These are phyloP conservation scores for Electrophaes corylata DNA, from an alignment of 2,888 invertebrate genomes.

Conservation along the genomic window DNA sequence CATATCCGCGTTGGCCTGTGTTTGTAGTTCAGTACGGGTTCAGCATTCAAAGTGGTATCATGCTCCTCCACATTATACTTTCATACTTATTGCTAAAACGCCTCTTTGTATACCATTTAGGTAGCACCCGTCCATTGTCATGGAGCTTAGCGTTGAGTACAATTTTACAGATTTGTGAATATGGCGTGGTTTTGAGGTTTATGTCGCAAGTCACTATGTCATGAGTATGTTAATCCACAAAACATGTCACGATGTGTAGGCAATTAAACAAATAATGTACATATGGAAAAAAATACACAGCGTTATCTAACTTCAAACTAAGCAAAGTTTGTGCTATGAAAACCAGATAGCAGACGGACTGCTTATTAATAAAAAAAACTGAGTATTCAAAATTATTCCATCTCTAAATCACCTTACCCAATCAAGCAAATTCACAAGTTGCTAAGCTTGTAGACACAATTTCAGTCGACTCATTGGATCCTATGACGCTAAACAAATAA, in stretches of 20 bases:
- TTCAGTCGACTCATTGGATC: constrained; percentile 31
- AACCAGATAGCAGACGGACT: neutral
- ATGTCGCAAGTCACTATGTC: too few relatives aligned
- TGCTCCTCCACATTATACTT: constrained; percentile 77
- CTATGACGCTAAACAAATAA: constrained; percentile 63
- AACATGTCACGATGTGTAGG: neutral
- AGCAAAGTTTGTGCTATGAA: neutral
- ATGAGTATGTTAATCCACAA: neutral
- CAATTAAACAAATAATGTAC: too few relatives aligned
- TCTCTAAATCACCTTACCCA: neutral
- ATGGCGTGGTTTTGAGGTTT: neutral
- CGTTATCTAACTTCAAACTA: neutral
- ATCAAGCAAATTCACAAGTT: neutral
- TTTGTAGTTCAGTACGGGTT: constrained; percentile 78
- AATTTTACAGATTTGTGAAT: constrained; percentile 18
- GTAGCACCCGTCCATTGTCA: constrained; percentile 33
- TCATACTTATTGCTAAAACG: constrained; percentile 79
- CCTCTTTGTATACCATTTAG: constrained; percentile 58
- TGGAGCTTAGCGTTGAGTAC: constrained; percentile 17
- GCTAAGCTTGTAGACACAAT: neutral
- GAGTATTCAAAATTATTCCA: too few relatives aligned
- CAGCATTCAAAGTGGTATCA: constrained; percentile 79
- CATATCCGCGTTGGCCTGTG: constrained; percentile 60
- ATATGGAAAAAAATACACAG: neutral
- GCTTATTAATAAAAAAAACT: too few relatives aligned